Evolutionary conservation across 2,888 invertebrate genomes (phyloP), one percentile per base, ranked within the genome.

Genomic region (Palloptera scutellata): DNA sequence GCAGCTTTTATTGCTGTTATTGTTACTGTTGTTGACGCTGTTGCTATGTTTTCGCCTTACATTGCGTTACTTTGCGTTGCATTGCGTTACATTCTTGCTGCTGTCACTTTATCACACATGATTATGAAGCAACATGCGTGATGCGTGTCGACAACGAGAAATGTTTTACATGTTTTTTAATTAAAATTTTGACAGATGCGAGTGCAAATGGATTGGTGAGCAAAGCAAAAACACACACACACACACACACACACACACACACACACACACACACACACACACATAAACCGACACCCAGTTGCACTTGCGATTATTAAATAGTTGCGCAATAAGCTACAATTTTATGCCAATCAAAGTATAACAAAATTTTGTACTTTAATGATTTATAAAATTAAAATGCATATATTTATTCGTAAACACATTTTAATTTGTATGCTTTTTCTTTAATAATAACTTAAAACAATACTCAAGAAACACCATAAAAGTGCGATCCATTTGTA

Each of bases 241-340:
- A 59, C 6, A 52, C 58, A 41, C 40, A 51, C 40, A 62, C 53
- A 64, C 42, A 40, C 52, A 68, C 30, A 67, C 30, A 61, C 57
- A 61, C 57, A 45, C 71, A 66, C 64, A 64, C 67, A 67, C 67
- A 65, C 68, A 70, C 65, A 72, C 65, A 70, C 72, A 72, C 61
- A 76, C 76, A 76, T 75, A 77, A 73, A 6, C 53, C 13, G 15
- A 40, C 6, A 41, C 8, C 30, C 30, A 30, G 30, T 6, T 30
- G 30, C 30, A 30, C 30, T 30, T 30, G 30, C 30, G 30, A 30
- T 30, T 30, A 30, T 30, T 30, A 30, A 30, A 30, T 30, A 30
- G 30, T 30, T 30, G 30, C 30, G 30, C 30, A 30, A 30, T 30
- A 30, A 30, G 30, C 30, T 30, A 30, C 30, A 30, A 30, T 30